Evolutionary conservation across 2,113 vertebrate genomes (phyloP), one percentile per base, ranked within the genome.

Genomic region (Plotosus lineatus): DNA sequence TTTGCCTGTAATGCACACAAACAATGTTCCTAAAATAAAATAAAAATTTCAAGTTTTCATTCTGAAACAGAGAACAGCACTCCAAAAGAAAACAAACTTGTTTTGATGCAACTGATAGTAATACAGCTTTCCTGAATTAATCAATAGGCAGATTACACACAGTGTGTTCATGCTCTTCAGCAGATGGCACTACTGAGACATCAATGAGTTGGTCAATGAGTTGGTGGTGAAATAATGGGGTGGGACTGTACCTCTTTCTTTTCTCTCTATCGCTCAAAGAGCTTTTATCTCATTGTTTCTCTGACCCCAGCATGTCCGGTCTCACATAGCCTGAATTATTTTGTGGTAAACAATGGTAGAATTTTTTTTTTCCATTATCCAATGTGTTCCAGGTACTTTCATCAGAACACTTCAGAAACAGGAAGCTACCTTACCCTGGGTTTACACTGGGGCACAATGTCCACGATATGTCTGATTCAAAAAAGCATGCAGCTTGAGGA

Each of bases 1-100:
- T 96, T 98, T 8, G 96, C 95, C 98, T 99, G 84, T 60, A 46
- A 71, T 75, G 51, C 56, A 68, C 12, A 72, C 44, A 79, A 42
- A 82, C n/a, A 80, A 50, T 55, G 38, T n/a, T 50, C 7, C 56
- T 50, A 48, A n/a, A n/a, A n/a, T n/a, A n/a, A n/a, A n/a, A n/a
- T n/a, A n/a, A n/a, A n/a, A n/a, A 61, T 21, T 21, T 56, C 12
- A 14, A 61, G 40, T 14, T 2, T 60, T 42, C 4, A 38, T 23
- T 33, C 31, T 61, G 31, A 61, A 61, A 36, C 31, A 19, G 3
- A 15, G 58, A 8, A 38, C 7, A 63, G 19, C 7, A 63, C 33
- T 10, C 42, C 75, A 42, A 33, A 63, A 61, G n/a, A 40, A 36
- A 48, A 26, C 26, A 3, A 15, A 12, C 1, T 19, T 72, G 0